Conservation (phyloP, 2,113 vertebrate species). For the Mastomys natalensis region DNA sequence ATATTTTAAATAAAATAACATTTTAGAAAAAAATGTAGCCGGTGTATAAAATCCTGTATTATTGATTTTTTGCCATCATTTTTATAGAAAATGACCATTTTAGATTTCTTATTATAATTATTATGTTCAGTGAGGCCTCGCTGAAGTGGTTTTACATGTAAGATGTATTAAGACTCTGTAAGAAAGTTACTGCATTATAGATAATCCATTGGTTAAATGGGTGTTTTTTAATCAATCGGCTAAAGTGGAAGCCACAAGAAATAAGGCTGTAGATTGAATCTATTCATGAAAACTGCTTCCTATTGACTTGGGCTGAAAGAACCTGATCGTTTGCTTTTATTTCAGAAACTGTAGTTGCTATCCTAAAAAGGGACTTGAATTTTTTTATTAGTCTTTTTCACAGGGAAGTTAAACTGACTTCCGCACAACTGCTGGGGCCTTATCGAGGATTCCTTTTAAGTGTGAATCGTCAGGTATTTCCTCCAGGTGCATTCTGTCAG, state of each 20-base stretch:
- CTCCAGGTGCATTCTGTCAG: slow-evolving; percentile 90
- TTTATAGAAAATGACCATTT: slow-evolving; percentile 69
- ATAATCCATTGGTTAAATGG: slow-evolving; percentile 73
- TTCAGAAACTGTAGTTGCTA: slow-evolving; percentile 61
- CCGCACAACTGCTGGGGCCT: slow-evolving; percentile 82
- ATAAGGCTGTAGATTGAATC: slow-evolving; percentile 80
- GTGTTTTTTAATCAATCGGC: slow-evolving; percentile 53
- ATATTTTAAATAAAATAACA: slow-evolving; percentile 58
- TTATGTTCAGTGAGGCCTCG: slow-evolving; percentile 43
- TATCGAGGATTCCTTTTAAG: slow-evolving; percentile 87
- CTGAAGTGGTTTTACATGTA: slow-evolving; percentile 66
- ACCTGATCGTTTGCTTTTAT: slow-evolving; percentile 70
- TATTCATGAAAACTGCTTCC: slow-evolving; percentile 78
- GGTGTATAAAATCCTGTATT: slow-evolving; percentile 20
- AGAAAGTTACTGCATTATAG: slow-evolving; percentile 67
- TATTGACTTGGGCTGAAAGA: slow-evolving; percentile 75
- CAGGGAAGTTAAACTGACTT: slow-evolving; percentile 83
- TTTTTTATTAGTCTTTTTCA: slow-evolving; percentile 80
- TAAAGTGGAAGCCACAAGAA: slow-evolving; percentile 64
- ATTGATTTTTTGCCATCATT: slow-evolving; percentile 71
- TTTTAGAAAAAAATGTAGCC: slow-evolving; percentile 6
- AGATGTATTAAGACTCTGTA: slow-evolving; percentile 60
- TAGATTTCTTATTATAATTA: slow-evolving; percentile 66
- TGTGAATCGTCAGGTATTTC: slow-evolving; percentile 87
- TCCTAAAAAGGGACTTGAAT: slow-evolving; percentile 77